Evolutionary conservation across 30 jellyfish, hydroid and myxozoan species (phyloP).

Genomic region (Morbakka virulenta): DNA sequence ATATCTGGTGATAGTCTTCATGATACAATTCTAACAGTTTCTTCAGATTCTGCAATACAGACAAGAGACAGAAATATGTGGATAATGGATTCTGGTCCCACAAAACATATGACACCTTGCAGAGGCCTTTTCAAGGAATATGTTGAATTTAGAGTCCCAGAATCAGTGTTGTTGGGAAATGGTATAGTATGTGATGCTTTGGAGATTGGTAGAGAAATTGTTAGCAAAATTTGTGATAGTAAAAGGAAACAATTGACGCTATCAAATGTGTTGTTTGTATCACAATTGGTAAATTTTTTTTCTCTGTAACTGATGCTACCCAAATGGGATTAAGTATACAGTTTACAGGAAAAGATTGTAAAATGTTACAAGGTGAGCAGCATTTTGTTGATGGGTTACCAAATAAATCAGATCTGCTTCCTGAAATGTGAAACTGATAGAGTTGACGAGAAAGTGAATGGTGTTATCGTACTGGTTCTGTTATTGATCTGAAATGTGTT

Average conservation of each 20-base stretch:
- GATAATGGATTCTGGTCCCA: constrained; percentile 38
- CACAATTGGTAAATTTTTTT: constrained; percentile 18
- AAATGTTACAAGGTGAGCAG: not conserved
- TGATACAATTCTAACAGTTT: not conserved
- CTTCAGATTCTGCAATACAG: constrained; percentile 26
- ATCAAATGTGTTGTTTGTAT: constrained; percentile 11
- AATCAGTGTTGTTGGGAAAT: constrained; percentile 35
- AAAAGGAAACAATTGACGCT: not conserved
- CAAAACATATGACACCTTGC: constrained; percentile 16
- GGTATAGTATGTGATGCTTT: not conserved
- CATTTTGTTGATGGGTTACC: constrained; percentile 22
- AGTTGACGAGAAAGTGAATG: constrained; percentile 14
- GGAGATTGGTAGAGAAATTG: constrained; percentile 5
- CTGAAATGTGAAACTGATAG: constrained; percentile 8
- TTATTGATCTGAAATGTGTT: no score
- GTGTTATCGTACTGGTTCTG: no score
- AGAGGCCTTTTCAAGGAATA: constrained; percentile 5
- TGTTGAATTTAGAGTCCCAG: constrained; percentile 23
- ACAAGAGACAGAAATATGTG: constrained; percentile 20
- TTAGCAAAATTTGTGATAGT: not conserved
- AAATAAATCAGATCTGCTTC: constrained; percentile 19
- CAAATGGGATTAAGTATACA: constrained; percentile 16
- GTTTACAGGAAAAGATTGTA: constrained; percentile 1
- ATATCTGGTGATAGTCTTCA: constrained; percentile 1
- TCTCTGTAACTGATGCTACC: constrained; percentile 37